These are phyloP conservation scores for Anguilla obscura DNA, from an alignment of 2,797 vertebrate genomes.

Conservation along the genomic window DNA sequence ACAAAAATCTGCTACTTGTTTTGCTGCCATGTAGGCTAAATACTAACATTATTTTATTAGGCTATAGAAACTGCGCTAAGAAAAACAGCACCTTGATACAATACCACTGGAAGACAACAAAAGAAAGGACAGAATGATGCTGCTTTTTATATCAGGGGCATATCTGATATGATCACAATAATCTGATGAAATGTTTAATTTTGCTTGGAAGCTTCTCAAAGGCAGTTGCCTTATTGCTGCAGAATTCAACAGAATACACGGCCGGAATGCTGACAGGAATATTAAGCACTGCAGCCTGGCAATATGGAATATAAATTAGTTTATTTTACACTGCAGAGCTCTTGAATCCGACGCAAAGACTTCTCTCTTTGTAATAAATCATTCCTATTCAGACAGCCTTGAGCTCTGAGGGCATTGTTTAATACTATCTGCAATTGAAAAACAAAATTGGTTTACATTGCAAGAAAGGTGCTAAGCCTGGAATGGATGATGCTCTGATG, in stretches of 20 bases:
- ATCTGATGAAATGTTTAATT: slow-evolving; percentile 76
- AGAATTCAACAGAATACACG: slow-evolving; percentile 73
- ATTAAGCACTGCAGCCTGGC: slow-evolving; percentile 78
- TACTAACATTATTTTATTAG: slow-evolving; percentile 38
- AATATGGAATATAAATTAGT: slow-evolving; percentile 88
- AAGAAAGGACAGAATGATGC: not conserved
- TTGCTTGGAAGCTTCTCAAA: slow-evolving; percentile 77
- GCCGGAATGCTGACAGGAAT: slow-evolving; percentile 77
- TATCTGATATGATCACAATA: slow-evolving; percentile 16
- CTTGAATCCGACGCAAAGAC: slow-evolving; percentile 75
- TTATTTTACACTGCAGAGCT: slow-evolving; percentile 83
- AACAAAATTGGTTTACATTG: slow-evolving; percentile 81
- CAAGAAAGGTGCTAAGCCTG: slow-evolving; percentile 64
- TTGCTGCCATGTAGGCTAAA: not conserved
- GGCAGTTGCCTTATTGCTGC: slow-evolving; percentile 68
- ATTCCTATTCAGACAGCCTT: slow-evolving; percentile 79
- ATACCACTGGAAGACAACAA: not conserved
- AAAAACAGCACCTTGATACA: not conserved
- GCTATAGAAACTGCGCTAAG: slow-evolving; percentile 34
- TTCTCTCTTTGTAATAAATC: slow-evolving; percentile 85
- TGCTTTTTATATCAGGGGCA: slow-evolving; percentile 5
- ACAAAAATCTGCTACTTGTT: not conserved
- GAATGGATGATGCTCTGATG: slow-evolving; percentile 67
- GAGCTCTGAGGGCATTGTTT: slow-evolving; percentile 83
- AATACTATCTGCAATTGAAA: slow-evolving; percentile 71